Evolutionary conservation across 1,140 invertebrate genomes (phyloP).

Genomic region (Streblospio benedicti): DNA sequence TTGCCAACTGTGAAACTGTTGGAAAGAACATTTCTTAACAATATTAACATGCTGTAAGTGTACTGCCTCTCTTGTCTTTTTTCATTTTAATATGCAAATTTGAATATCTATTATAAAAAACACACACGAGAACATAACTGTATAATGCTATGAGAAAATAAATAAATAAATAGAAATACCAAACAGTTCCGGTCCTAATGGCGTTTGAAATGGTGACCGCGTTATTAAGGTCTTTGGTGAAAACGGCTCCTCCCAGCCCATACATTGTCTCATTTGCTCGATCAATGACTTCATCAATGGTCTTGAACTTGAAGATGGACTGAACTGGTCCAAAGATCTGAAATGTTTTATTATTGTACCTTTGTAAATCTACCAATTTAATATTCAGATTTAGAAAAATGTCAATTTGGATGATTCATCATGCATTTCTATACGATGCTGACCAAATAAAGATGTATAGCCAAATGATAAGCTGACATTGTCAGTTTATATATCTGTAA

Average conservation of each 20-base stretch:
- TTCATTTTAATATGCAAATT: neutral
- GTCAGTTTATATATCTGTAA: too few relatives aligned
- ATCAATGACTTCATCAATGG: constrained; percentile 78
- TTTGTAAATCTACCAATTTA: neutral
- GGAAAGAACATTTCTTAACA: too few relatives aligned
- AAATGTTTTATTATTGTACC: too few relatives aligned
- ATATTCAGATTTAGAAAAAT: too few relatives aligned
- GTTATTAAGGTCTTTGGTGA: constrained; percentile 77
- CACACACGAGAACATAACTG: neutral
- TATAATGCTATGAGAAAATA: too few relatives aligned
- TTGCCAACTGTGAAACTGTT: too few relatives aligned
- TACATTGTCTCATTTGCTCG: constrained; percentile 79
- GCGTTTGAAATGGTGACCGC: constrained; percentile 31
- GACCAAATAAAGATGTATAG: too few relatives aligned
- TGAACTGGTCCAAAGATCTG: constrained; percentile 93
- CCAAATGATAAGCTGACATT: too few relatives aligned
- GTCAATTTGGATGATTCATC: too few relatives aligned
- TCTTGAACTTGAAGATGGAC: constrained; percentile 78
- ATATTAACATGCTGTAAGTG: too few relatives aligned
- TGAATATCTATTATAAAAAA: neutral
- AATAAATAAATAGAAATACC: constrained; percentile 51
- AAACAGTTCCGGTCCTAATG: constrained; percentile 78
- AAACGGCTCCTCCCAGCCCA: constrained; percentile 76
- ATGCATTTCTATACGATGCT: too few relatives aligned
- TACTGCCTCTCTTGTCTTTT: neutral